Evolutionary conservation across 2,113 vertebrate species (phyloP).

Genomic region (Microtus oregoni): DNA sequence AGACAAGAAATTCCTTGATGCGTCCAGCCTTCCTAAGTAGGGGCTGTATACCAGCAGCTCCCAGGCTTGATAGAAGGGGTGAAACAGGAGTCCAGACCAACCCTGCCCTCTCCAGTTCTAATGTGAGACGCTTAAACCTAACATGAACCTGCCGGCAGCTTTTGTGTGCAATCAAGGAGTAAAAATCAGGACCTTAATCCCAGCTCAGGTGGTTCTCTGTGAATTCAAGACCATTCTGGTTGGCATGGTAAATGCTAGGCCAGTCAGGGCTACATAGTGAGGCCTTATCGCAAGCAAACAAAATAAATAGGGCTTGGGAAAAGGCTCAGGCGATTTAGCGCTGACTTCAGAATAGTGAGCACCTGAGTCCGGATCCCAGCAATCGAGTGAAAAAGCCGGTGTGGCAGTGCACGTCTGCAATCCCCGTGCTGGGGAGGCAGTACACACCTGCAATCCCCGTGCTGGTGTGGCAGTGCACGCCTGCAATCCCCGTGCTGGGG

Average conservation of each 20-base stretch:
- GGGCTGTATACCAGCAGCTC: not conserved
- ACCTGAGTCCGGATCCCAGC: not conserved
- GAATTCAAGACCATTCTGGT: not conserved
- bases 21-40: not conserved
- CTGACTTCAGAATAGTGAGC: not conserved
- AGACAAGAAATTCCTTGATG: not conserved
- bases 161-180: conserved; percentile 25
- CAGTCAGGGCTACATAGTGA: not conserved
- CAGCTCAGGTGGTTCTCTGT: not conserved
- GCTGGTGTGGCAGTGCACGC: not conserved
- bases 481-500: not conserved
- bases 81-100: not conserved
- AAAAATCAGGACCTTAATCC: not conserved
- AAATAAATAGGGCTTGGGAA: not conserved
- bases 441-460: not conserved
- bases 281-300: not conserved
- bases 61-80: not conserved
- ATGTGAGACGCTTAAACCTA: not conserved
- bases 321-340: not conserved
- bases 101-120: not conserved
- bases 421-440: not conserved
- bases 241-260: not conserved
- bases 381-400: not conserved
- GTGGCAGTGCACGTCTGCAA: not conserved
- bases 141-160: not conserved